Conservation (phyloP, 2,888 invertebrate species). For the Eledone cirrhosa region DNA sequence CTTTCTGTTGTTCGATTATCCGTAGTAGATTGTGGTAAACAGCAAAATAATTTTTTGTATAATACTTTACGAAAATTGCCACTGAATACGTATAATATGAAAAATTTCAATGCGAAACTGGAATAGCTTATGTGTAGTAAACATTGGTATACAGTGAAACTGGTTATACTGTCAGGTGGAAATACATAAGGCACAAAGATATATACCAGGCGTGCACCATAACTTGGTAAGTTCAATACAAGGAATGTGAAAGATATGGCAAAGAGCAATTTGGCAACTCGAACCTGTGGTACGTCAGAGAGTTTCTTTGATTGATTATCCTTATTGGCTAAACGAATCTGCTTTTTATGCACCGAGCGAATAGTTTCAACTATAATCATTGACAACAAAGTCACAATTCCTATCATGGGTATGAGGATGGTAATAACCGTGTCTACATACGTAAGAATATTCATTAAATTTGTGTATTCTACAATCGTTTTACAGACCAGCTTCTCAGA, state of each 20-base stretch:
- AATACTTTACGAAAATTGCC: constrained; percentile 42
- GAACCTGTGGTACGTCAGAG: constrained; percentile 39
- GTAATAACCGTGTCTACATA: constrained; percentile 43
- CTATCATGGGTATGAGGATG: constrained; percentile 39
- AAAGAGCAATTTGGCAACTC: constrained; percentile 47
- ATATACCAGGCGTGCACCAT: constrained; percentile 40
- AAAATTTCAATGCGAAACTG: constrained; percentile 44
- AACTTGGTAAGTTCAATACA: constrained; percentile 44
- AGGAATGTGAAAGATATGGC: constrained; percentile 42
- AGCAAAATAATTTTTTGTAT: not conserved
- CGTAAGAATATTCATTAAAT: constrained; percentile 32
- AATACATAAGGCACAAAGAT: constrained; percentile 32
- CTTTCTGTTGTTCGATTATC: not conserved
- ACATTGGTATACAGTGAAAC: constrained; percentile 35
- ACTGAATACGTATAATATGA: constrained; percentile 43
- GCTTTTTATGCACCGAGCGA: constrained; percentile 40
- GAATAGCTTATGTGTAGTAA: constrained; percentile 43
- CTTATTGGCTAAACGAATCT: constrained; percentile 36
- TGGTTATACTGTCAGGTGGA: constrained; percentile 32
- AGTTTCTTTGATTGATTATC: constrained; percentile 31
- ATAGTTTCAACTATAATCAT: constrained; percentile 41
- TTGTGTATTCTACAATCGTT: constrained; percentile 19
- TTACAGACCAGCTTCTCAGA: constrained; percentile 22
- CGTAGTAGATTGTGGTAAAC: not conserved
- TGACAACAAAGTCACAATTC: constrained; percentile 39